These are phyloP conservation scores for Cephus rjabovi DNA, from an alignment of 2,888 invertebrate genomes.

Conservation along the genomic window DNA sequence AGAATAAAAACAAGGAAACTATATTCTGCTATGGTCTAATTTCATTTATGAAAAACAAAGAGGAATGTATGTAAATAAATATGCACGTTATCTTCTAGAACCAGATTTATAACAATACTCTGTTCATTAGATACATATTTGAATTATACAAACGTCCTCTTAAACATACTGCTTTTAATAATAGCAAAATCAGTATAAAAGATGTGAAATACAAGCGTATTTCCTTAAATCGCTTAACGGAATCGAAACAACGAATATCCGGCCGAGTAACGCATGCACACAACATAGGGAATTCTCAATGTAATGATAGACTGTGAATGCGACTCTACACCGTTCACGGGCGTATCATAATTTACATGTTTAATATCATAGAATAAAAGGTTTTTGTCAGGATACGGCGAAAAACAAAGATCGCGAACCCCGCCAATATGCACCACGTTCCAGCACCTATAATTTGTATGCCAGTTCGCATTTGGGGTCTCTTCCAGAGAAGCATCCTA, in stretches of 20 bases:
- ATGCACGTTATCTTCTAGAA: background rate
- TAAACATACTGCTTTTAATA: conserved; percentile 1
- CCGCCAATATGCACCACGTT: background rate
- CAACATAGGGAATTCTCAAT: background rate
- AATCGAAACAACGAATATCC: background rate
- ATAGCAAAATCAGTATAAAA: conserved; percentile 8
- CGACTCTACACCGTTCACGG: background rate
- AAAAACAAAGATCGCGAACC: background rate
- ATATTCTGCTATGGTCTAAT: background rate
- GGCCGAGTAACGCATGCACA: no score
- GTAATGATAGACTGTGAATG: background rate
- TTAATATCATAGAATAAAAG: background rate
- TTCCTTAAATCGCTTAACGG: background rate
- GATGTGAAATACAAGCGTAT: background rate
- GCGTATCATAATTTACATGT: background rate
- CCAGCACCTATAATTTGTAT: background rate
- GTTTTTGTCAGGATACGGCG: background rate
- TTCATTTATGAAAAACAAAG: background rate
- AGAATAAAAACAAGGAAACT: background rate
- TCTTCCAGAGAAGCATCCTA: conserved; percentile 14
- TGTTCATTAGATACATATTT: background rate
- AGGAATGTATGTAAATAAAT: background rate
- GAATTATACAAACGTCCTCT: background rate
- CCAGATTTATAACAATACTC: background rate
- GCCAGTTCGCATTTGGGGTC: background rate